phyloP scores from a whole-genome alignment of 2,888 invertebrate genomes.

The Bruchidius siliquastri region DNA sequence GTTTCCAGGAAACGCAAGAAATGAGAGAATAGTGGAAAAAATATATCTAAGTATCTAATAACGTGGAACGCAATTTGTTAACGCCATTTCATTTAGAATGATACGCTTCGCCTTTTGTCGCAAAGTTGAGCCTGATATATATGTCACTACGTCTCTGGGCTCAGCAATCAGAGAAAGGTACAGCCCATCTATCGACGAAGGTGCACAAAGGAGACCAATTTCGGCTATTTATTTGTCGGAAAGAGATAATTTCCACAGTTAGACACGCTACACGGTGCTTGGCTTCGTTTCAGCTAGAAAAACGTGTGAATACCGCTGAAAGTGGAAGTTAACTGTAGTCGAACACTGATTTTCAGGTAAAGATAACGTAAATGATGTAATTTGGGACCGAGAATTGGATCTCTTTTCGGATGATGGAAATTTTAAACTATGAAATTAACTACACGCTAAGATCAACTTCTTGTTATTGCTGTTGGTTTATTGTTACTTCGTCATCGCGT shows the following conservation, averaged over 20 bases:
- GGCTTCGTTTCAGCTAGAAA: background rate
- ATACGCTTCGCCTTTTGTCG: background rate
- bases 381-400: background rate
- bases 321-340: background rate
- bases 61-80: no score
- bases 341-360: background rate
- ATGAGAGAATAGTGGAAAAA: no score
- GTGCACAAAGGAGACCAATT: constrained; percentile 8
- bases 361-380: background rate
- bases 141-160: background rate
- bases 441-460: background rate
- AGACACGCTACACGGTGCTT: constrained; percentile 8
- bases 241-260: constrained; percentile 11
- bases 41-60: no score
- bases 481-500: background rate
- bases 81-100: no score
- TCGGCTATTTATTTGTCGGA: constrained; percentile 10
- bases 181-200: background rate
- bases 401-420: background rate
- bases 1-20: no score
- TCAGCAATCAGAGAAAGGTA: background rate
- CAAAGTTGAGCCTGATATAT: background rate
- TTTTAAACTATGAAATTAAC: background rate
- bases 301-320: background rate
- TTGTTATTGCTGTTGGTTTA: background rate